phyloP scores from a whole-genome alignment of 2,888 invertebrate species.

The Galerucella pusilla region DNA sequence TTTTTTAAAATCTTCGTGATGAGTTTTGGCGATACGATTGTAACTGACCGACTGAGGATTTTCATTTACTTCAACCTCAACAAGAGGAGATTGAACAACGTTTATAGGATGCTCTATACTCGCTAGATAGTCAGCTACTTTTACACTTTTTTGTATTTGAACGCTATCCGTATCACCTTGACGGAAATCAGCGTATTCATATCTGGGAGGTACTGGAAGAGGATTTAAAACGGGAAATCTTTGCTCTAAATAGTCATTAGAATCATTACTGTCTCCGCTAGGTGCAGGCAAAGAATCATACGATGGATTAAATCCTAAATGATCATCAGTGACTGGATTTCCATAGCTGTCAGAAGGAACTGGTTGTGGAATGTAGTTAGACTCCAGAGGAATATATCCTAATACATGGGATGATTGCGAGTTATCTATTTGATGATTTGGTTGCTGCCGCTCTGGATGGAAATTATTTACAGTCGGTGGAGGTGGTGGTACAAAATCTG shows the following conservation, averaged over 20 bases:
- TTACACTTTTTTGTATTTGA: constrained; percentile 73
- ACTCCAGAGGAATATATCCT: constrained; percentile 30
- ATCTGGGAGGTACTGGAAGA: constrained; percentile 58
- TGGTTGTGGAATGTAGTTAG: constrained; percentile 41
- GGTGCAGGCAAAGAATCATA: constrained; percentile 54
- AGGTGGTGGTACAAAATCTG: constrained; percentile 36
- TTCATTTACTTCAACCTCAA: constrained; percentile 68
- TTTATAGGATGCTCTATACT: constrained; percentile 80
- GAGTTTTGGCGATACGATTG: constrained; percentile 26
- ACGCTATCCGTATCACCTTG: constrained; percentile 58
- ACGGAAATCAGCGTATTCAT: constrained; percentile 73
- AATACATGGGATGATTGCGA: constrained; percentile 28
- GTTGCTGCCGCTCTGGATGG: background rate
- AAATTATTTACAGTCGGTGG: constrained; percentile 20
- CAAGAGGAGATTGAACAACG: constrained; percentile 76
- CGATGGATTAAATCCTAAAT: constrained; percentile 52
- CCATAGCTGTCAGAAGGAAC: constrained; percentile 63
- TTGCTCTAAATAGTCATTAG: constrained; percentile 65
- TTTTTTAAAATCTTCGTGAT: constrained; percentile 3
- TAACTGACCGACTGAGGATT: constrained; percentile 20
- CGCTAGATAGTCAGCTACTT: constrained; percentile 75
- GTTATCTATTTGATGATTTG: background rate
- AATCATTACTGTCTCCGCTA: constrained; percentile 47
- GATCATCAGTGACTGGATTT: constrained; percentile 61
- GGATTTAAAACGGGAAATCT: constrained; percentile 73